Percentiles rank a stretch among this genome's conserved stretches.
Conservation (phyloP, 2,888 invertebrate species). For the Microplitis deprimator region DNA sequence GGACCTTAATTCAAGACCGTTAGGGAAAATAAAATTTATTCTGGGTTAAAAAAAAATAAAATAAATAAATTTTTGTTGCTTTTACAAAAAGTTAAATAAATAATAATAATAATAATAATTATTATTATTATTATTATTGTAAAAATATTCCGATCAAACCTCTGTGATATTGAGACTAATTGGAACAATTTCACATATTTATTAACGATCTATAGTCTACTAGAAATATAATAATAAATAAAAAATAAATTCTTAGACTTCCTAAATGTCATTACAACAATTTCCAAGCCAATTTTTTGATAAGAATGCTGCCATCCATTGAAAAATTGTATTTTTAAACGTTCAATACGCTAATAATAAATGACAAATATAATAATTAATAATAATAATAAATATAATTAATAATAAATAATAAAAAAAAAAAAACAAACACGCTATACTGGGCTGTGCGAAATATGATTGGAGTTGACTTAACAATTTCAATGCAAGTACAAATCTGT, state of each 20-base stretch:
- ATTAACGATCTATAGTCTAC: constrained; percentile 61
- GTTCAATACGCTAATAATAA: constrained; percentile 55
- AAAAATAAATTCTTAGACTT: constrained; percentile 52
- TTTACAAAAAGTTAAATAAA: constrained; percentile 40
- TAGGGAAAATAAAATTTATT: too few species aligned
- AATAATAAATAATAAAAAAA: constrained; percentile 56
- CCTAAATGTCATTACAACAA: constrained; percentile 70
- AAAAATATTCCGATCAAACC: constrained; percentile 68
- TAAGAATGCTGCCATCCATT: constrained; percentile 68
- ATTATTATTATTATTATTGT: constrained; percentile 12
- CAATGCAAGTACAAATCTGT: constrained; percentile 72
- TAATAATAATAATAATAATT: constrained; percentile 48
- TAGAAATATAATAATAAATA: constrained; percentile 49
- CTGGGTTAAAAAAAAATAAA: too few species aligned
- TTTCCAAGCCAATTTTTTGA: constrained; percentile 69
- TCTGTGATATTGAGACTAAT: constrained; percentile 70
- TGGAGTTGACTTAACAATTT: constrained; percentile 72
- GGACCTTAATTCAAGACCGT: too few species aligned
- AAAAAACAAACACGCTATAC: constrained; percentile 70
- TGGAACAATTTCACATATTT: constrained; percentile 67
- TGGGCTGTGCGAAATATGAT: constrained; percentile 71
- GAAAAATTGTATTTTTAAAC: constrained; percentile 68
- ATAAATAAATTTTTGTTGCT: too few species aligned
- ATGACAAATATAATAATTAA: constrained; percentile 32
- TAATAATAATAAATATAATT: constrained; percentile 42